Base-by-base conservation (phyloP, 2,797 vertebrate species). In the Protonibea diacanthus region DNA sequence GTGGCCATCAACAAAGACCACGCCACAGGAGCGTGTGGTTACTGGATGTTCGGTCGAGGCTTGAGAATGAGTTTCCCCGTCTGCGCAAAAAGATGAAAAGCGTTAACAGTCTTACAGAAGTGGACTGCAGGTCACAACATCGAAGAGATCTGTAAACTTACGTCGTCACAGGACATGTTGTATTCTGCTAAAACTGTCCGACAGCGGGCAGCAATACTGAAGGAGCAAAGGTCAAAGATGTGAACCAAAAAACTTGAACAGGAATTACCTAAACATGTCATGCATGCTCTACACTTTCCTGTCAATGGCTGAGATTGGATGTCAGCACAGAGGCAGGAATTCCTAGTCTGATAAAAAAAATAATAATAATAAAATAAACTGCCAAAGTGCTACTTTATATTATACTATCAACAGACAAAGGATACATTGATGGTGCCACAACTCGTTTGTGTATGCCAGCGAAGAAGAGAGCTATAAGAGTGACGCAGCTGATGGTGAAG, bases 101-200 rank as follows among this genome's bases (percentile, higher is more conserved):
- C 20, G 18, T 68, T 2, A 51, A 63, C 5, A 51, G 51, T 23
- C n/a, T 33, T 10, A 33, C 0, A 63, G 10, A 55, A 49, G 21
- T 38, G 58, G 12, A 48, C 3, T 21, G 8, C 9, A 33, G 2
- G 1, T 20, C 18, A 25, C 3, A 59, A 6, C 1, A n/a, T 12
- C 0, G 51, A 64, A 56, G 51, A 65, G 9, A 62, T 29, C n/a
- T 9, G 48, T 60, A n/a, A n/a, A 97, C 98, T 97, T 92, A 99
- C 98, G 79, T 99, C 98, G 87, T 99, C 98, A 93, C 98, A 99
- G 87, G 98, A 99, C 98, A 99, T 99, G 89, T 99, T 99, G 95
- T 99, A 99, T 91, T 99, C 98, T 90, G 98, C 97, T 93, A 99
- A 93, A 90, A 99, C 96, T 6, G 97, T 99, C 90, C 98, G 96